Evolutionary conservation across 2,113 vertebrate species (phyloP).

Genomic region (Pao palembangensis): DNA sequence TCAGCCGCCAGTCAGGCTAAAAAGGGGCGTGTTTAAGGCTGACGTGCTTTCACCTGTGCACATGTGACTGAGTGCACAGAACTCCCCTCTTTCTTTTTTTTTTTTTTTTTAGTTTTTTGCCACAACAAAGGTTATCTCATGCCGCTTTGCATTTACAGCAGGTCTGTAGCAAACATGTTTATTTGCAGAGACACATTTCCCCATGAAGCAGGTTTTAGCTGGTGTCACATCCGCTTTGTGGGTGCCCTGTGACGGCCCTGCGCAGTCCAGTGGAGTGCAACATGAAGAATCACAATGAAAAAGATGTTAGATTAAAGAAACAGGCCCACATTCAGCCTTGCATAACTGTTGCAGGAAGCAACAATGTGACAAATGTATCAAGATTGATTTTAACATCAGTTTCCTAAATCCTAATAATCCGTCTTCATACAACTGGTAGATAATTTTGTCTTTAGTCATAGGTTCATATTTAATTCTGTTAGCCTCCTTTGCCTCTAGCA

Average conservation of each 20-base stretch:
- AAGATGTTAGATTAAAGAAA: conserved; percentile 32
- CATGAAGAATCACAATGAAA: conserved; percentile 41
- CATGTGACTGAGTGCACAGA: conserved; percentile 3
- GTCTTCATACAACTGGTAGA: too few species aligned
- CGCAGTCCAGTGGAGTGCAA: conserved; percentile 14
- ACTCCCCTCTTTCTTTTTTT: background rate
- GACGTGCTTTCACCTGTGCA: background rate
- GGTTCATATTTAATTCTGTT: too few species aligned
- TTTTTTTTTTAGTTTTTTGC: conserved; percentile 9
- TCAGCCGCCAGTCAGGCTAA: conserved; percentile 26
- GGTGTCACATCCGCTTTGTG: conserved; percentile 30
- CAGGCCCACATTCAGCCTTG: conserved; percentile 23
- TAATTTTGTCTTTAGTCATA: too few species aligned
- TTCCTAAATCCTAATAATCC: too few species aligned
- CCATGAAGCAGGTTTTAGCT: conserved; percentile 25
- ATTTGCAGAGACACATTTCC: background rate
- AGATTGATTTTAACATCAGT: too few species aligned
- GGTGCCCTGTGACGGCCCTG: conserved; percentile 3
- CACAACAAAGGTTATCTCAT: background rate
- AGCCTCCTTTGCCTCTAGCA: too few species aligned
- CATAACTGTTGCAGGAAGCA: conserved; percentile 8
- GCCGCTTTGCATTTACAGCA: background rate
- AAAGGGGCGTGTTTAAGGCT: conserved; percentile 17
- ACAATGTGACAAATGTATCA: conserved; percentile 2
- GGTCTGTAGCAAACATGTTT: background rate